phyloP scores from a whole-genome alignment of 2,888 invertebrate genomes.

The Amphipyra berbera region DNA sequence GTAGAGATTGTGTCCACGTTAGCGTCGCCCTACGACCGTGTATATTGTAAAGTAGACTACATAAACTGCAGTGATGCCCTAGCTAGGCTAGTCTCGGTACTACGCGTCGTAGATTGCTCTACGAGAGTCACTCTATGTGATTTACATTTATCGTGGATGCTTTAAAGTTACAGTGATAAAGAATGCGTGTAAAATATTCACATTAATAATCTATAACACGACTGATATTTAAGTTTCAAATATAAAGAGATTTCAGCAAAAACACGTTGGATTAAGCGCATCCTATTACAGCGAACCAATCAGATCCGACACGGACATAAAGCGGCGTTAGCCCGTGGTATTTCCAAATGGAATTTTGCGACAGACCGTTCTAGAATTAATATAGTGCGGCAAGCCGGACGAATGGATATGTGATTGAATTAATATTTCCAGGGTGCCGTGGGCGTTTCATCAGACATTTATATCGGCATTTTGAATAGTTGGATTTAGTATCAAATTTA shows the following conservation, averaged over 20 bases:
- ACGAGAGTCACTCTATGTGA: too few species aligned
- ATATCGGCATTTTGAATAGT: conserved; percentile 7
- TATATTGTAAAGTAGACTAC: too few species aligned
- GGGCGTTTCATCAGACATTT: conserved; percentile 42
- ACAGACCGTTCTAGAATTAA: conserved; percentile 77
- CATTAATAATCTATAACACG: too few species aligned
- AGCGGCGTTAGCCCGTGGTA: conserved; percentile 70
- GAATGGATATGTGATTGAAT: conserved; percentile 66
- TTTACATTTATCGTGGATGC: too few species aligned
- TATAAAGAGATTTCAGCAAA: conserved; percentile 6
- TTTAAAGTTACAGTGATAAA: too few species aligned
- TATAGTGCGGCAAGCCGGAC: conserved; percentile 70
- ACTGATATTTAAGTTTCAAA: conserved; percentile 14
- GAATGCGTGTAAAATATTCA: too few species aligned
- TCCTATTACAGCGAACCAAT: conserved; percentile 70
- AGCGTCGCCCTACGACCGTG: too few species aligned
- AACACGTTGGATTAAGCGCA: conserved; percentile 19
- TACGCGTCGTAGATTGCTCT: too few species aligned
- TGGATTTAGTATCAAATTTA: neutral
- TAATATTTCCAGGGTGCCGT: conserved; percentile 70
- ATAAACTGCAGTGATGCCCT: too few species aligned
- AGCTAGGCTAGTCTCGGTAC: too few species aligned
- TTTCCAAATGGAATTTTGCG: conserved; percentile 80
- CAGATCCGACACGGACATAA: conserved; percentile 73
- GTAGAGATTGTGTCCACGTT: too few species aligned